Percentiles rank a stretch among this genome's conserved stretches.
Conservation (phyloP, 2,888 invertebrate species). For the Spodoptera littoralis region DNA sequence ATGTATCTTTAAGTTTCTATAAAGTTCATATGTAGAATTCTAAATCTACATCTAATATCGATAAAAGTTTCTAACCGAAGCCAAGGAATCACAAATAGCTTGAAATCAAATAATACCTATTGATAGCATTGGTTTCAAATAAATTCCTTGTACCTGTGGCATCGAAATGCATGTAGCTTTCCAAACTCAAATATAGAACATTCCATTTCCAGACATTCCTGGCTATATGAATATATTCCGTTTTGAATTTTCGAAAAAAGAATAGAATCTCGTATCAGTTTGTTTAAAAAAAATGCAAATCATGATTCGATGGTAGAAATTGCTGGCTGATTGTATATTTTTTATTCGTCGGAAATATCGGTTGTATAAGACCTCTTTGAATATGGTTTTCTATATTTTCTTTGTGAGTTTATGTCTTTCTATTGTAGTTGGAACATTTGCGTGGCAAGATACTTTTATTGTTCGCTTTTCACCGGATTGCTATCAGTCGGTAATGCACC, state of each 20-base stretch:
- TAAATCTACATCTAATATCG: too few relatives aligned
- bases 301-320: neutral
- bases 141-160: constrained; percentile 30
- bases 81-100: constrained; percentile 11
- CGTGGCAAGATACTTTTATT: constrained; percentile 46
- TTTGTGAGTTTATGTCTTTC: constrained; percentile 34
- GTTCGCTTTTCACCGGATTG: constrained; percentile 39
- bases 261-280: too few relatives aligned
- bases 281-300: too few relatives aligned
- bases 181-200: constrained; percentile 18
- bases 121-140: constrained; percentile 11
- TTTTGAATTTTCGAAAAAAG: constrained; percentile 17
- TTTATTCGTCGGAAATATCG: constrained; percentile 30
- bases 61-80: neutral
- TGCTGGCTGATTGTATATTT: neutral
- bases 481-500: constrained; percentile 39
- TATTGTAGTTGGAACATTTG: constrained; percentile 43
- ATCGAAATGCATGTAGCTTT: constrained; percentile 25
- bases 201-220: constrained; percentile 30
- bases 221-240: constrained; percentile 33
- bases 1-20: too few relatives aligned
- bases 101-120: constrained; percentile 21
- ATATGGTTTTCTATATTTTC: constrained; percentile 30
- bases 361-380: constrained; percentile 33
- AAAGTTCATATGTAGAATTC: too few relatives aligned